These are phyloP conservation scores for Desmodus rotundus DNA, from an alignment of 2,113 vertebrate species.

Conservation along the genomic window DNA sequence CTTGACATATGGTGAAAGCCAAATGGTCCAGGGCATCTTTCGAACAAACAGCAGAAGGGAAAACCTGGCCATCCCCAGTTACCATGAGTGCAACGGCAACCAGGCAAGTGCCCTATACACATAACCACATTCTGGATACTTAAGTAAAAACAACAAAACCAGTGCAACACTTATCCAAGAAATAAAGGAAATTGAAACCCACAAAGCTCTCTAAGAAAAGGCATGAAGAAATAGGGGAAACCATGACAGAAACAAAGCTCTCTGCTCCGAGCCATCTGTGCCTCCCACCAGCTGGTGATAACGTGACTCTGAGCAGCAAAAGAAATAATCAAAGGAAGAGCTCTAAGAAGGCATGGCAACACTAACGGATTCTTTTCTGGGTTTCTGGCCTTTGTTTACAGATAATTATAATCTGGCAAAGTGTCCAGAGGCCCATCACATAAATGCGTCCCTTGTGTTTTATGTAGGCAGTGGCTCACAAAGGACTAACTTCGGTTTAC, in stretches of 20 bases:
- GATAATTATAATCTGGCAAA: constrained; percentile 74
- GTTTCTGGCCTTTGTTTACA: constrained; percentile 73
- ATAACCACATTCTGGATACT: constrained; percentile 76
- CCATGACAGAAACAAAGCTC: constrained; percentile 74
- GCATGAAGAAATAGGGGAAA: constrained; percentile 67
- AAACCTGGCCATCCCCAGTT: constrained; percentile 55
- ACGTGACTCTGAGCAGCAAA: constrained; percentile 72
- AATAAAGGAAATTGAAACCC: constrained; percentile 77
- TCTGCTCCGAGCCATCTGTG: constrained; percentile 75
- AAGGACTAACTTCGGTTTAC: background rate
- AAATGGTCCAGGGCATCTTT: background rate
- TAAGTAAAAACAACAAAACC: constrained; percentile 75
- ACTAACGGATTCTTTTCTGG: constrained; percentile 74
- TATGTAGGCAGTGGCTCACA: constrained; percentile 19
- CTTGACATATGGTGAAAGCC: background rate
- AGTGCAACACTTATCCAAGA: constrained; percentile 75
- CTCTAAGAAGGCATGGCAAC: constrained; percentile 64
- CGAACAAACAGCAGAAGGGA: constrained; percentile 61
- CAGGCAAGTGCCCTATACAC: constrained; percentile 62
- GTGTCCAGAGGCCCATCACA: constrained; percentile 32
- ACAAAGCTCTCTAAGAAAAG: constrained; percentile 73
- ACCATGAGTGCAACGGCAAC: constrained; percentile 64
- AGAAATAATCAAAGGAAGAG: constrained; percentile 79
- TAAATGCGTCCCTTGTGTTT: constrained; percentile 14
- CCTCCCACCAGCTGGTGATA: constrained; percentile 76